A percentile compares a stretch with the other conserved stretches of the same genome.
Evolutionary conservation across 2,797 vertebrate species (phyloP).

Genomic region (Neoniphon sammara): DNA sequence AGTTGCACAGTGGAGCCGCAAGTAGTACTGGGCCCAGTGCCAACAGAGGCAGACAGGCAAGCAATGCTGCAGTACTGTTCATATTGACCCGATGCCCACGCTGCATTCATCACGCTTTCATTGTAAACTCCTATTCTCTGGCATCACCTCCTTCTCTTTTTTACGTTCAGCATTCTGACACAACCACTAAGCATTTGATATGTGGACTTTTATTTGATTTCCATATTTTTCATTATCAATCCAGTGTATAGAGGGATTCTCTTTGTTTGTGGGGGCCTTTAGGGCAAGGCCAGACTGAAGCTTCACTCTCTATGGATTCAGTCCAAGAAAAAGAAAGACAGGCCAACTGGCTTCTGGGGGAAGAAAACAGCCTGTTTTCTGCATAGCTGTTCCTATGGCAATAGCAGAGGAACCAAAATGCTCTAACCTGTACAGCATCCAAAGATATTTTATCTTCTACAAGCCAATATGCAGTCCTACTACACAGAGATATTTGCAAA

Average conservation of each 20-base stretch:
- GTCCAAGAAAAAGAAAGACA: constrained; percentile 14
- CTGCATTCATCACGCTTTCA: constrained; percentile 62
- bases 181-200: constrained; percentile 34
- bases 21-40: constrained; percentile 59
- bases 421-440: background rate
- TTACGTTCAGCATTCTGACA: constrained; percentile 43
- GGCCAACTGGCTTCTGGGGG: constrained; percentile 13
- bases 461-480: background rate
- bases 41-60: constrained; percentile 67
- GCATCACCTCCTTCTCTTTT: constrained; percentile 58
- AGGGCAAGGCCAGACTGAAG: constrained; percentile 25
- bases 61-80: constrained; percentile 46
- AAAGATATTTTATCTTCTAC: constrained; percentile 7
- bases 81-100: constrained; percentile 68
- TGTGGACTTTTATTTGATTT: constrained; percentile 28
- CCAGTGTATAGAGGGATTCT: constrained; percentile 36
- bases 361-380: constrained; percentile 4
- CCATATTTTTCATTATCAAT: constrained; percentile 41
- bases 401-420: constrained; percentile 1
- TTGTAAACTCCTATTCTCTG: constrained; percentile 55
- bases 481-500: background rate
- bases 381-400: background rate
- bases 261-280: constrained; percentile 34
- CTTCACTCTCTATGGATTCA: constrained; percentile 30
- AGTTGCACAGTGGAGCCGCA: constrained; percentile 37